Evolutionary conservation across 2,113 vertebrate species (phyloP), one percentile per base, ranked within the genome.

Genomic region (Stigmatopora argus): DNA sequence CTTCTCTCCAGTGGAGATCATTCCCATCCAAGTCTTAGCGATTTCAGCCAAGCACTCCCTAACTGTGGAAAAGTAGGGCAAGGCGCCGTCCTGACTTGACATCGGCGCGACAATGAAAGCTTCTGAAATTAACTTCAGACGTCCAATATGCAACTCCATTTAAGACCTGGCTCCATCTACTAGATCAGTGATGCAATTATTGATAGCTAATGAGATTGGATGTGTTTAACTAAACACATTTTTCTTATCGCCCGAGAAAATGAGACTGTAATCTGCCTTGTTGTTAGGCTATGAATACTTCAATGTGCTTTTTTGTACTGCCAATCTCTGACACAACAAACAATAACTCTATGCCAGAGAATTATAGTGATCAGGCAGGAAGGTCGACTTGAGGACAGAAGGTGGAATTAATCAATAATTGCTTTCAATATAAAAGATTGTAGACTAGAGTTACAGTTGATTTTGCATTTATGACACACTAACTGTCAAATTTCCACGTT

Each of bases 31-130:
- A 18, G 47, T 7, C 46, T 35, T 81, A 76, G 66, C 67, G 72
- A 70, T 79, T 77, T 70, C 68, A 80, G 62, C 65, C 77, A 61
- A 77, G 77, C 58, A 31, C 61, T 72, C 65, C 26, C 51, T 11
- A 53, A 75, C 77, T 74, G 26, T 18, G 15, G 44, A 73, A 72
- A 82, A 84, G 75, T 73, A 59, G 77, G 75, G 48, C 74, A 63
- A 66, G 73, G 66, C 10, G 31, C 63, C 65, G 74, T 82, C 79
- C 77, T 79, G 3, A 65, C 67, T 64, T 5, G 66, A 75, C 72
- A 78, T 35, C 49, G 2, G 47, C 45, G 62, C 7, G 47, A 71
- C 52, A 69, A 68, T 6, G 56, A 60, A 52, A 73, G 70, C 69
- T 63, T 52, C 58, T 75, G 44, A 72, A 73, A 84, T 71, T 3